Evolutionary conservation across 2,888 invertebrate genomes (phyloP), one percentile per base, ranked within the genome.

Genomic region (Ecdyonurus torrentis): DNA sequence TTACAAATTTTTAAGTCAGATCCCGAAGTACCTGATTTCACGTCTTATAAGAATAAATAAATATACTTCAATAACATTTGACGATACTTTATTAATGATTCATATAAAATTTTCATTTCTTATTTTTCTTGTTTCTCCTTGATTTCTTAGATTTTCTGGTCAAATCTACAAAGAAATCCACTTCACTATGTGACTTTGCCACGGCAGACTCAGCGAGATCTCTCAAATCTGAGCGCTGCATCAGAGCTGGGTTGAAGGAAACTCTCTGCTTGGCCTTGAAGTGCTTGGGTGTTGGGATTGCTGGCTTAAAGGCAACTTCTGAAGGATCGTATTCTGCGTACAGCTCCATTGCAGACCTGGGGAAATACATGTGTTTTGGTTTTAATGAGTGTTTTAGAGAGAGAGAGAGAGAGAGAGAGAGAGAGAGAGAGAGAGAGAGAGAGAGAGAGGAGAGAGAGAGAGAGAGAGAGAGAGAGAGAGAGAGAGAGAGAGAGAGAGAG

Each of bases 301-400:
- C 71, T 0, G 90, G 90, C 71, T 84, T 85, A 72, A 91, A 90
- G 2, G 81, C 77, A 81, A 89, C 85, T 70, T 83, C 76, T 0
- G 83, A 80, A 63, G 87, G 84, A 72, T 88, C 83, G 73, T 81
- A 88, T 60, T 81, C 75, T 1, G 75, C 74, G 69, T 79, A 84
- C 23, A 87, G 74, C 67, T 88, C 82, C 60, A 82, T 78, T 0
- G 86, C 79, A 0, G 81, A 75, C 69, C 88, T 89, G 73, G 64
- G 63, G 61, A n/a, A n/a, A n/a, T n/a, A n/a, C n/a, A n/a, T n/a
- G n/a, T n/a, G n/a, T n/a, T n/a, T n/a, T n/a, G n/a, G n/a, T n/a
- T n/a, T n/a, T n/a, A n/a, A n/a, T n/a, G n/a, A n/a, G n/a, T n/a
- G n/a, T n/a, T n/a, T n/a, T n/a, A n/a, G n/a, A n/a, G n/a, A n/a